Percentiles rank a stretch among this genome's conserved stretches.
Evolutionary conservation across 1,140 invertebrate species (phyloP).

Genomic region (Idris sp.): DNA sequence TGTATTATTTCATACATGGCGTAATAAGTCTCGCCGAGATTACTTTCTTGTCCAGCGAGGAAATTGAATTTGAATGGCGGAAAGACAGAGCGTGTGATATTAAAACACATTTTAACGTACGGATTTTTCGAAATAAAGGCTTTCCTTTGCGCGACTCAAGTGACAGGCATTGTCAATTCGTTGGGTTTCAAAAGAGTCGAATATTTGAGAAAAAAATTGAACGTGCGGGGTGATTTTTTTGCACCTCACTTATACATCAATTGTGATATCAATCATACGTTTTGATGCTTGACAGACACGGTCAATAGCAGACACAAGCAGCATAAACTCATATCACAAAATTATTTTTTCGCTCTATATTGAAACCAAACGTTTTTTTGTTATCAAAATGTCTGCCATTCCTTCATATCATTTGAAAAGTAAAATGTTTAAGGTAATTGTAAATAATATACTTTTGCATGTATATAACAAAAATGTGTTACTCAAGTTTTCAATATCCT

Average conservation of each 20-base stretch:
- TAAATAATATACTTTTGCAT: too few species aligned
- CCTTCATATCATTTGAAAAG: too few species aligned
- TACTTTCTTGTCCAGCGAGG: constrained; percentile 4
- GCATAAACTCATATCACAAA: constrained; percentile 55
- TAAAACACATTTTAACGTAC: constrained; percentile 31
- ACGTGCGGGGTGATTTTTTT: constrained; percentile 48
- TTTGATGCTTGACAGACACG: constrained; percentile 64
- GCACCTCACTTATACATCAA: constrained; percentile 38
- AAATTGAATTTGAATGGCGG: constrained; percentile 21
- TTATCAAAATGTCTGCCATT: too few species aligned
- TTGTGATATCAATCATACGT: constrained; percentile 63
- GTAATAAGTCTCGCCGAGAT: constrained; percentile 58
- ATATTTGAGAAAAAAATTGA: constrained; percentile 51
- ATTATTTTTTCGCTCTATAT: constrained; percentile 48
- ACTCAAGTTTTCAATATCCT: too few species aligned
- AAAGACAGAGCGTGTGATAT: constrained; percentile 16
- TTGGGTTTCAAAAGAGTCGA: constrained; percentile 46
- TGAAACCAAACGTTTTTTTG: too few species aligned
- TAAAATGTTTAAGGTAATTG: too few species aligned
- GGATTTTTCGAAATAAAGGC: constrained; percentile 35
- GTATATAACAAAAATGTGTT: too few species aligned
- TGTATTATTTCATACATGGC: constrained; percentile 22
- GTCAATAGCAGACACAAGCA: constrained; percentile 61
- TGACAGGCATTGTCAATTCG: constrained; percentile 40
- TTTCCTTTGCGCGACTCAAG: constrained; percentile 42